phyloP scores from a whole-genome alignment of 1,140 invertebrate species.

The Heliconius hewitsoni region DNA sequence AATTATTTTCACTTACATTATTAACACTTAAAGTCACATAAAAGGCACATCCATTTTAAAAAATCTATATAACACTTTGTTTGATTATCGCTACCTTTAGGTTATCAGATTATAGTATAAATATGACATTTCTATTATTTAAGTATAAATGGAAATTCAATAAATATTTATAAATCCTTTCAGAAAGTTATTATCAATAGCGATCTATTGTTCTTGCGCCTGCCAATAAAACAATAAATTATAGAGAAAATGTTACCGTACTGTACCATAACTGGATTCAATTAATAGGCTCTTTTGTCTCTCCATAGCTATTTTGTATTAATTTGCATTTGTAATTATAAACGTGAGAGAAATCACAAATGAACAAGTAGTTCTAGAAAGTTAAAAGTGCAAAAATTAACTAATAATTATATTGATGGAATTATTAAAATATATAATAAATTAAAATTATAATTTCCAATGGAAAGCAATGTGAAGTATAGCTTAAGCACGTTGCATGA shows the following conservation, averaged over 20 bases:
- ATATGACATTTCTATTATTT: background rate
- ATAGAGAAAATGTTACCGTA: conserved; percentile 14
- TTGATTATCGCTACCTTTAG: background rate
- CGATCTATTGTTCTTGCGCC: background rate
- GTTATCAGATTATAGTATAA: background rate
- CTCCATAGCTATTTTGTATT: background rate
- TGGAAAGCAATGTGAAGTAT: conserved; percentile 57
- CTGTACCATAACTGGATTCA: background rate
- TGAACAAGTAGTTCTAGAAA: background rate
- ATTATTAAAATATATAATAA: too few species aligned
- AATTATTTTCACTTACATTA: background rate
- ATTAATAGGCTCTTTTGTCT: conserved; percentile 1
- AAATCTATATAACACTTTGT: background rate
- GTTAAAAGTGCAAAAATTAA: background rate
- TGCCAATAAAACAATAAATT: conserved; percentile 23
- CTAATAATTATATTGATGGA: too few species aligned
- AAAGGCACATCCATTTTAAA: background rate
- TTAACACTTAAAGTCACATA: background rate
- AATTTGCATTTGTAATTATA: background rate
- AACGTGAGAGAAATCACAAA: background rate
- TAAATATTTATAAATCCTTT: background rate
- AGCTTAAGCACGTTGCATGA: conserved; percentile 53
- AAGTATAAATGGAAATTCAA: too few species aligned
- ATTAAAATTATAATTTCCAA: conserved; percentile 28
- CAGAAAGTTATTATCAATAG: background rate